Evolutionary conservation across 1,140 invertebrate genomes (phyloP).

Genomic region (Riptortus pedestris): DNA sequence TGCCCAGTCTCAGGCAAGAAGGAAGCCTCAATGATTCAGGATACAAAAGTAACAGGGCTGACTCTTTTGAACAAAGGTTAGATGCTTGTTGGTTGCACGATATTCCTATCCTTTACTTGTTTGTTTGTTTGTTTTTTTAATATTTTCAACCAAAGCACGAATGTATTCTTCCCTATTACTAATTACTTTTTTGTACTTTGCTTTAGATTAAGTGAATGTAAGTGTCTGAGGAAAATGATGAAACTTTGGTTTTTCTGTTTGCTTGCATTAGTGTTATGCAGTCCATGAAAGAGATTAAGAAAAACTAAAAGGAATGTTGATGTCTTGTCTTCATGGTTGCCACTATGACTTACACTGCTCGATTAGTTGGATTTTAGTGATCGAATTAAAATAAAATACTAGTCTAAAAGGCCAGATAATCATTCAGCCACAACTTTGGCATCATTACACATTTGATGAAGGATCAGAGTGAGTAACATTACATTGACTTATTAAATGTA

Average conservation of each 20-base stretch:
- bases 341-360: no score
- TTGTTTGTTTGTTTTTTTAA: background rate
- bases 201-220: background rate
- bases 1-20: conserved; percentile 69
- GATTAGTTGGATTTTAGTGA: no score
- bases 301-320: no score
- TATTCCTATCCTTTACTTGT: background rate
- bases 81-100: background rate
- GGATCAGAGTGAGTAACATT: no score
- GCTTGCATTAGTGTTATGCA: no score
- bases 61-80: conserved; percentile 73
- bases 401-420: no score
- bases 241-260: background rate
- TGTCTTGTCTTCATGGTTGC: no score
- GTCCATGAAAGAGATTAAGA: no score
- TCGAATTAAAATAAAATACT: no score
- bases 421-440: no score
- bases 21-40: conserved; percentile 72
- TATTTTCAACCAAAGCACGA: background rate
- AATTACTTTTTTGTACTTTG: background rate
- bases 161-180: background rate
- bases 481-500: no score
- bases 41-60: conserved; percentile 71
- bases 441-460: no score
- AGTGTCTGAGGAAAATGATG: background rate